Evolutionary conservation across 2,888 invertebrate species (phyloP).

Genomic region (Odontothrips loti): DNA sequence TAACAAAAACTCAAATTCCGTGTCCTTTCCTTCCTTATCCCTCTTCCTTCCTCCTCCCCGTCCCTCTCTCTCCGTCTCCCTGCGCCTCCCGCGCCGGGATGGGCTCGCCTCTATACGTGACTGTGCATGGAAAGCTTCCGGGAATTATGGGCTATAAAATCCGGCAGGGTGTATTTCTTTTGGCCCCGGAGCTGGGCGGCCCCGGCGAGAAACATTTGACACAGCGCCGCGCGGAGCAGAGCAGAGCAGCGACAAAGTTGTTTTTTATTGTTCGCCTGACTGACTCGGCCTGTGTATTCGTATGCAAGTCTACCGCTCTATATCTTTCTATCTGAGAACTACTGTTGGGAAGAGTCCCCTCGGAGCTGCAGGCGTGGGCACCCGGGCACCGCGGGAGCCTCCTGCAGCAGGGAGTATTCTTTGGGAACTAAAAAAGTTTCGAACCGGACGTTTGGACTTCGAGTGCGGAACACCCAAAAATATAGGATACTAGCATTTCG

Average conservation of each 20-base stretch:
- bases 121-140: conserved; percentile 24
- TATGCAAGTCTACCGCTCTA: conserved; percentile 19
- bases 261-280: conserved; percentile 23
- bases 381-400: too few relatives aligned
- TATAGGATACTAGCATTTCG: too few relatives aligned
- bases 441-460: too few relatives aligned
- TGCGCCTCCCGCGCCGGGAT: too few relatives aligned
- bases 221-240: neutral
- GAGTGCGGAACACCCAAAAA: too few relatives aligned
- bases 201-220: conserved; percentile 19
- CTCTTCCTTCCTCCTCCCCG: too few relatives aligned
- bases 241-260: conserved; percentile 15
- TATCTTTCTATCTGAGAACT: neutral
- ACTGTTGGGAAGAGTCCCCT: neutral
- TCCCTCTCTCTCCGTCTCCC: too few relatives aligned
- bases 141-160: conserved; percentile 25
- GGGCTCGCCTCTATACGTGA: conserved; percentile 12
- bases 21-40: too few relatives aligned
- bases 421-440: too few relatives aligned
- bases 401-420: too few relatives aligned
- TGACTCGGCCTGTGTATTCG: neutral
- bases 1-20: too few relatives aligned
- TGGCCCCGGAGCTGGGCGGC: neutral
- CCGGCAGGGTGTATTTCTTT: conserved; percentile 26
- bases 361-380: too few relatives aligned